phyloP scores from a whole-genome alignment of 2,797 vertebrate species.

The Lagodon rhomboides region DNA sequence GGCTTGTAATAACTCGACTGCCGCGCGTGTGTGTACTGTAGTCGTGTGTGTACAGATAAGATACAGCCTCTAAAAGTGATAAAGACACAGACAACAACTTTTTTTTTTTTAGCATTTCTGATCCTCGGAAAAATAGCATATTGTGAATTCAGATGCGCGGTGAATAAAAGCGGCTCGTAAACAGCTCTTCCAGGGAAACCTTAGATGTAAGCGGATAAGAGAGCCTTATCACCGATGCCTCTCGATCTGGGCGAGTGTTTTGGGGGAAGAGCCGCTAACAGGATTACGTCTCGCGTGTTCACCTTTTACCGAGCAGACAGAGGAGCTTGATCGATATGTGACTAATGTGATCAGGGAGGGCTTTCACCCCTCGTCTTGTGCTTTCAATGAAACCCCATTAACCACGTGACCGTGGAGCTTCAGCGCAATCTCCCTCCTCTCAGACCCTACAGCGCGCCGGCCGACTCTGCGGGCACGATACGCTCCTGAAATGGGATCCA shows the following conservation, averaged over 20 bases:
- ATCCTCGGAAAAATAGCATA: constrained; percentile 4
- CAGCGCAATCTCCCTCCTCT: constrained; percentile 30
- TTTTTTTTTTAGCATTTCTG: constrained; percentile 27
- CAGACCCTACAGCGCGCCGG: not conserved
- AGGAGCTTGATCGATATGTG: constrained; percentile 76
- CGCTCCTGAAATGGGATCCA: constrained; percentile 56
- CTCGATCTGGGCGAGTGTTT: constrained; percentile 47
- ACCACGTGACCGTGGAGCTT: constrained; percentile 48
- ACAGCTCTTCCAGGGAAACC: constrained; percentile 41
- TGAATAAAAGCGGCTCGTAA: constrained; percentile 38
- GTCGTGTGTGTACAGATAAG: constrained; percentile 25
- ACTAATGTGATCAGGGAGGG: constrained; percentile 77
- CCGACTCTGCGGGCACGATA: constrained; percentile 40
- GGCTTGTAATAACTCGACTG: constrained; percentile 6
- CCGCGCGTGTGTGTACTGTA: constrained; percentile 3
- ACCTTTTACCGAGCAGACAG: constrained; percentile 68
- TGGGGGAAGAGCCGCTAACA: constrained; percentile 66
- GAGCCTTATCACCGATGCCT: constrained; percentile 43
- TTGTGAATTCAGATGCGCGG: constrained; percentile 18
- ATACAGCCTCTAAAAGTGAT: constrained; percentile 27
- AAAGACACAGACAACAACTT: constrained; percentile 32
- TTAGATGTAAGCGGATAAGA: constrained; percentile 56
- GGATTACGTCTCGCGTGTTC: constrained; percentile 73
- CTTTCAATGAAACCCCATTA: constrained; percentile 68
- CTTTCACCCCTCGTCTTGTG: constrained; percentile 66